Base-by-base conservation (phyloP, 2,797 vertebrate species). In the Podarcis siculus region DNA sequence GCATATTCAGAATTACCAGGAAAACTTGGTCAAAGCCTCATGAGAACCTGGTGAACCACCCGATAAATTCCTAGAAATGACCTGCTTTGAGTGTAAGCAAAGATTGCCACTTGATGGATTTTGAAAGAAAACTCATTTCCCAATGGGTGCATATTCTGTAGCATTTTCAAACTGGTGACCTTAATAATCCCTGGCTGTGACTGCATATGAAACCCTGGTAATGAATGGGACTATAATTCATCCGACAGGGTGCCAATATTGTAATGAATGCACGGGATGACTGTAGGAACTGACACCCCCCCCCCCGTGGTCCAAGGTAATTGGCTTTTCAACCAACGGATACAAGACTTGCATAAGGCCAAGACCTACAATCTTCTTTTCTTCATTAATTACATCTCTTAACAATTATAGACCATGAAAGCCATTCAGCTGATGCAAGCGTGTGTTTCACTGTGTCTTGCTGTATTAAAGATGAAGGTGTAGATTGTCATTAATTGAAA, bases 61-160 rank as follows among this genome's bases (percentile, higher is more conserved):
- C 73, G 71, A 45, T 8, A 89, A 79, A 80, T 87, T 78, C 23
- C 67, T 2, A 55, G 75, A 73, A 66, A 27, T 0, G 1, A 58
- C 39, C 84, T 67, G 6, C 61, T 91, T 55, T 76, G 78, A 73
- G 2, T 39, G 32, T 89, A 23, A 42, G 39, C 71, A 84, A 81
- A 1, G 5, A 9, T 30, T 76, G 72, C 15, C 4, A 15, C 82
- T 89, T 87, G 81, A 30, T 75, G 6, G 3, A 15, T 67, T 15
- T 30, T 55, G 77, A 32, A 79, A 15, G 42, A 78, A 7, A 9
- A 19, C 45, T 79, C 5, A 64, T 64, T 64, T 64, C 6, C 42
- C 23, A 81, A 42, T 13, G 2, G 35, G 30, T 67, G 25, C 5
- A 2, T 27, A 35, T 27, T 39, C 79, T 32, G 17, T 27, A 35